phyloP scores from a whole-genome alignment of 2,797 vertebrate genomes.

The Hephaestus fuliginosus region DNA sequence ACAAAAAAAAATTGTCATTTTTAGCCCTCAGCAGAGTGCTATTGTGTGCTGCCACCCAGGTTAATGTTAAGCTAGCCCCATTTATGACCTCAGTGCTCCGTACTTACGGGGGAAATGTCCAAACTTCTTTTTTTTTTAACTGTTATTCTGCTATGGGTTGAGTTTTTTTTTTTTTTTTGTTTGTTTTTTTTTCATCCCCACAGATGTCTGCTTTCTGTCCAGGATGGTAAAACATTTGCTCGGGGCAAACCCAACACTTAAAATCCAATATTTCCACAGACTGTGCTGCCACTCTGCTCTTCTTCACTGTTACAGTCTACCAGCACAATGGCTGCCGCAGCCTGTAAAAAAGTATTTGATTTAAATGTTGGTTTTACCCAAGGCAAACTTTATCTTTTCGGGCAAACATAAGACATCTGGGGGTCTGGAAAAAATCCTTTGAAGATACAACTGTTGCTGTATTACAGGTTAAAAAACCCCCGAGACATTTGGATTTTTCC shows the following conservation, averaged over 20 bases:
- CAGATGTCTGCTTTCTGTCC: slow-evolving; percentile 12
- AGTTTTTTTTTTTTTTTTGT: background rate
- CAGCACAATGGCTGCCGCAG: background rate
- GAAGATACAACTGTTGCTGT: background rate
- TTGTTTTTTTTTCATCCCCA: too few species aligned
- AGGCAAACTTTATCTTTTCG: slow-evolving; percentile 10
- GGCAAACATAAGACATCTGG: background rate
- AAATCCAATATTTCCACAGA: slow-evolving; percentile 19
- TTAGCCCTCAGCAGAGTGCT: background rate
- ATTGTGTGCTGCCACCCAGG: too few species aligned
- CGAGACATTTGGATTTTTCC: background rate
- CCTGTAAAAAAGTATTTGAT: slow-evolving; percentile 14
- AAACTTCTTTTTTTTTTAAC: background rate
- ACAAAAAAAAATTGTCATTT: background rate
- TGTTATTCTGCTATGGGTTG: background rate
- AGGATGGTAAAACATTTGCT: slow-evolving; percentile 10
- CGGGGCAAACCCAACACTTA: background rate
- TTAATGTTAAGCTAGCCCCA: too few species aligned
- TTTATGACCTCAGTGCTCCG: background rate
- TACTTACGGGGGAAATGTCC: background rate
- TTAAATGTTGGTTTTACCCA: slow-evolving; percentile 20
- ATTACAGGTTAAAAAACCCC: background rate
- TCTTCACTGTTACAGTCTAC: slow-evolving; percentile 2
- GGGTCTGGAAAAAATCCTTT: slow-evolving; percentile 2
- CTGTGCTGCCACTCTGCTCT: slow-evolving; percentile 6